phyloP scores from a whole-genome alignment of 2,888 invertebrate species.

The Phymatocera aterrima region DNA sequence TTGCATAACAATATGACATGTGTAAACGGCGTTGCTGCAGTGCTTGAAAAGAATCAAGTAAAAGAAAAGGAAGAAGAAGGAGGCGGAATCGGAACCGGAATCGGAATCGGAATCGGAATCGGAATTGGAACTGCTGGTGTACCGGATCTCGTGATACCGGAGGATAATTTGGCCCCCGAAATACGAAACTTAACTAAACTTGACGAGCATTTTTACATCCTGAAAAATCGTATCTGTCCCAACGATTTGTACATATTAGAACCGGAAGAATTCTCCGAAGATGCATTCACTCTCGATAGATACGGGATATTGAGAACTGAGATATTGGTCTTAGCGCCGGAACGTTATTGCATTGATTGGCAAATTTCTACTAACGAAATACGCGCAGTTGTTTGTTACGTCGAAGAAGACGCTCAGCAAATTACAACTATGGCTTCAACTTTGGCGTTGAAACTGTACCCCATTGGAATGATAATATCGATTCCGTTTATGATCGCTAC shows the following conservation, averaged over 20 bases:
- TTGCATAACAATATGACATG: slow-evolving; percentile 24
- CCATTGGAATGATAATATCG: slow-evolving; percentile 82
- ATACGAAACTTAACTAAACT: slow-evolving; percentile 44
- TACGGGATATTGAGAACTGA: slow-evolving; percentile 59
- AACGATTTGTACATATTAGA: slow-evolving; percentile 53
- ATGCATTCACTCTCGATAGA: slow-evolving; percentile 58
- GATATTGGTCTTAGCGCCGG: slow-evolving; percentile 33
- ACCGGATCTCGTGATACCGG: slow-evolving; percentile 25
- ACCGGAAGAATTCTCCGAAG: slow-evolving; percentile 53
- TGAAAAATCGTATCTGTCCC: slow-evolving; percentile 56
- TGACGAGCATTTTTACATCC: slow-evolving; percentile 55
- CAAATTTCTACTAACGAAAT: slow-evolving; percentile 22
- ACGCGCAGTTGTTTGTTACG: slow-evolving; percentile 48
- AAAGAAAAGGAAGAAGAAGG: too few species aligned
- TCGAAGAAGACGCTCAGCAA: neutral
- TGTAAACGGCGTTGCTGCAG: too few species aligned
- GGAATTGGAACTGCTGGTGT: neutral
- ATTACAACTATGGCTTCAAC: neutral
- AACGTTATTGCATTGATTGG: slow-evolving; percentile 53
- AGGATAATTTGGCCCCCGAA: slow-evolving; percentile 48
- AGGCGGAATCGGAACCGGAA: too few species aligned
- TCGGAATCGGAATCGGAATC: neutral
- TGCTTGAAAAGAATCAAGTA: too few species aligned
- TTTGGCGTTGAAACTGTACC: slow-evolving; percentile 52
- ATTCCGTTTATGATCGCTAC: slow-evolving; percentile 85